Percentiles rank a stretch among this genome's conserved stretches.
Conservation (phyloP, 2,113 vertebrate genomes). For the Chloropsis cyanopogon region DNA sequence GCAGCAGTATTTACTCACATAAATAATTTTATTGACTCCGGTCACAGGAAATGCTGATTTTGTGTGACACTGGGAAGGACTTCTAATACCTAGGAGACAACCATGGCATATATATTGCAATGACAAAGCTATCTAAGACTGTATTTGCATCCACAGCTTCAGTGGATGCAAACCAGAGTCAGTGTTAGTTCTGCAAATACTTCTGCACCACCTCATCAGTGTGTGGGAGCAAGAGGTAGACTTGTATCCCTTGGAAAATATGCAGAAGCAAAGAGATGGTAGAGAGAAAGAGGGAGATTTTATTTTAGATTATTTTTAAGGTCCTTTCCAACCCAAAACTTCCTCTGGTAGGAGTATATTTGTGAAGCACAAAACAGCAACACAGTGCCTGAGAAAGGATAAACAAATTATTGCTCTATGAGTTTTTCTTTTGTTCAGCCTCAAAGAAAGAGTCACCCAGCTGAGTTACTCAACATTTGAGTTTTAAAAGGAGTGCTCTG, state of each 20-base stretch:
- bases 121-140: neutral
- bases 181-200: neutral
- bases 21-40: neutral
- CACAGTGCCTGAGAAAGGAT: neutral
- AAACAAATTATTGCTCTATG: neutral
- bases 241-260: neutral
- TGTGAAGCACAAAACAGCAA: neutral
- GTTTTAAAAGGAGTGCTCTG: neutral
- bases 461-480: neutral
- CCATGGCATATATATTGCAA: neutral
- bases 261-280: neutral
- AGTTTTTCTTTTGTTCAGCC: neutral
- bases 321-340: neutral
- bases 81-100: constrained; percentile 1
- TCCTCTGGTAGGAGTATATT: neutral
- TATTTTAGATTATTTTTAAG: neutral
- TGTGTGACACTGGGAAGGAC: neutral
- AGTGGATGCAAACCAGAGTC: neutral
- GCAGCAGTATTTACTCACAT: neutral
- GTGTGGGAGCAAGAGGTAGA: neutral
- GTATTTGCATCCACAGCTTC: neutral
- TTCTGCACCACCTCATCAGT: neutral
- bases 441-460: neutral
- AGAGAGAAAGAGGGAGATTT: neutral
- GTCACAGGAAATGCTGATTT: constrained; percentile 6